Percentiles rank a stretch among this genome's conserved stretches.
Evolutionary conservation across 2,888 invertebrate species (phyloP).

Genomic region (Dynastes grantii): DNA sequence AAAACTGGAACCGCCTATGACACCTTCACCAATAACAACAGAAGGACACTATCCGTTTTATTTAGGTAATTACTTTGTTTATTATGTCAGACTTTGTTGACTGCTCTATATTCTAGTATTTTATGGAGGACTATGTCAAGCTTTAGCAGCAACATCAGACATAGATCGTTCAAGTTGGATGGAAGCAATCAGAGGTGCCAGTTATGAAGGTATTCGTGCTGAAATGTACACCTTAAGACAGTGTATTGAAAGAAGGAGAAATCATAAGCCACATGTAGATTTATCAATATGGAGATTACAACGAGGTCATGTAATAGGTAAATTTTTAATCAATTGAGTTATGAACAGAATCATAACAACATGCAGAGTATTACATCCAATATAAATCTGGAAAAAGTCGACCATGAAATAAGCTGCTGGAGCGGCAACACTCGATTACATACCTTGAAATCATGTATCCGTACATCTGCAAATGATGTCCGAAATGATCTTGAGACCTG

Average conservation of each 20-base stretch:
- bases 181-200: constrained; percentile 86
- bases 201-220: constrained; percentile 86
- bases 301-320: constrained; percentile 81
- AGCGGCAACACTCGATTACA: too few relatives aligned
- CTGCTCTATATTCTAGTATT: constrained; percentile 75
- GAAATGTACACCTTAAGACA: constrained; percentile 79
- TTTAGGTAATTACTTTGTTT: constrained; percentile 76
- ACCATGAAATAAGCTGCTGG: too few relatives aligned
- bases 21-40: constrained; percentile 74
- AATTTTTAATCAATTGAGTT: constrained; percentile 10
- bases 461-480: too few relatives aligned
- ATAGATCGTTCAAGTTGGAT: constrained; percentile 90
- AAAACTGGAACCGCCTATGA: constrained; percentile 76
- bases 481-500: too few relatives aligned
- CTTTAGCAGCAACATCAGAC: constrained; percentile 85
- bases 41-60: constrained; percentile 87
- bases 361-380: too few relatives aligned
- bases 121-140: constrained; percentile 87
- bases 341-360: too few relatives aligned
- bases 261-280: constrained; percentile 78
- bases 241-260: constrained; percentile 75
- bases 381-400: too few relatives aligned
- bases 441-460: too few relatives aligned
- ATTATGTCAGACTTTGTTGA: not conserved
- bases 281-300: constrained; percentile 81